phyloP scores from a whole-genome alignment of 2,113 vertebrate species.

The Hippocampus guttulatus region DNA sequence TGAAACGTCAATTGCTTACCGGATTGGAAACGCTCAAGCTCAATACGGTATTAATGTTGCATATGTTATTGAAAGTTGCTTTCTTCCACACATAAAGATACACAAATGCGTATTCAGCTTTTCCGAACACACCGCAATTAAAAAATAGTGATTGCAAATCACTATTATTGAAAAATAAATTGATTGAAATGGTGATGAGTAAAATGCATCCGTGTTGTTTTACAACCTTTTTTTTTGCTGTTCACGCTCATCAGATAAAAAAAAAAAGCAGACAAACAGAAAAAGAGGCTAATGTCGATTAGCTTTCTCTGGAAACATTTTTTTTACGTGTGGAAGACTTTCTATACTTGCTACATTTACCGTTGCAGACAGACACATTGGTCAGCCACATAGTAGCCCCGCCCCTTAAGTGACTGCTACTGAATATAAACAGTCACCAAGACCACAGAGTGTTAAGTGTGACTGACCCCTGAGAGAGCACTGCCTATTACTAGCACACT shows the following conservation, averaged over 20 bases:
- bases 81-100: no score
- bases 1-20: neutral
- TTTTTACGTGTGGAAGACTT: neutral
- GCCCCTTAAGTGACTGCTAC: conserved; percentile 28
- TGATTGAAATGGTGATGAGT: neutral
- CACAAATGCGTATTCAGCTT: no score
- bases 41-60: neutral
- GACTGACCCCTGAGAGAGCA: conserved; percentile 40
- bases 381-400: conserved; percentile 19
- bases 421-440: conserved; percentile 32
- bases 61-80: no score
- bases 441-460: conserved; percentile 24
- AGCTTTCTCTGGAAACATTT: neutral
- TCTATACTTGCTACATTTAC: neutral
- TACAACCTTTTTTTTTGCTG: neutral
- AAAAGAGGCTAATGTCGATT: neutral
- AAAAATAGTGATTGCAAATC: neutral
- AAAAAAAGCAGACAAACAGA: neutral
- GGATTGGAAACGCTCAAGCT: neutral
- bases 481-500: neutral
- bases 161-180: neutral
- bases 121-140: neutral
- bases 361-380: conserved; percentile 31
- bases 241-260: neutral
- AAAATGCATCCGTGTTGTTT: no score